A percentile compares a stretch with the other conserved stretches of the same genome.
These are phyloP conservation scores for Pasiphila rectangulata DNA, from an alignment of 2,888 invertebrate species.

Conservation along the genomic window DNA sequence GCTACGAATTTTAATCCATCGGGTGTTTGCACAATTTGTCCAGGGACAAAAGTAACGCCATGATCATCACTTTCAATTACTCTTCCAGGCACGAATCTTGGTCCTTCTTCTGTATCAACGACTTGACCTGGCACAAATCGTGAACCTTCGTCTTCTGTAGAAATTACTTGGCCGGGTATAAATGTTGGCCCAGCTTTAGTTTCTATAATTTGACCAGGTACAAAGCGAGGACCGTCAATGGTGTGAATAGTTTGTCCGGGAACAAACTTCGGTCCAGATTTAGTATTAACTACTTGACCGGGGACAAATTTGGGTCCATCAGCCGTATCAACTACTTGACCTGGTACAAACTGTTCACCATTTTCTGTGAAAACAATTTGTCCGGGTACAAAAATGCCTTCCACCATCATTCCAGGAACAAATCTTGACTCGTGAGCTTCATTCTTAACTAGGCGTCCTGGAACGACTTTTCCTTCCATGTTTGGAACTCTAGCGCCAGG, in stretches of 20 bases:
- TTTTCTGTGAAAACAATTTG: slow-evolving; percentile 85
- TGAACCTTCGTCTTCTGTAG: slow-evolving; percentile 81
- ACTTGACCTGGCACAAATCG: slow-evolving; percentile 85
- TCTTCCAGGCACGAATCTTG: slow-evolving; percentile 86
- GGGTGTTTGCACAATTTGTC: slow-evolving; percentile 87
- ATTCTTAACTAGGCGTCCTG: slow-evolving; percentile 83
- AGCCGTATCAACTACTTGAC: slow-evolving; percentile 86
- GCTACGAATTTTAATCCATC: slow-evolving; percentile 86
- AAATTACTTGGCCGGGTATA: slow-evolving; percentile 89
- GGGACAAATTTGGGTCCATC: slow-evolving; percentile 88
- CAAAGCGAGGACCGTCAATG: slow-evolving; percentile 86
- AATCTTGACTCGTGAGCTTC: slow-evolving; percentile 83
- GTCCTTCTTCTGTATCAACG: slow-evolving; percentile 86
- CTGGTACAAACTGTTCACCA: slow-evolving; percentile 86
- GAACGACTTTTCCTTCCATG: slow-evolving; percentile 82
- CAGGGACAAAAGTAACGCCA: slow-evolving; percentile 87
- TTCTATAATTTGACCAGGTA: slow-evolving; percentile 89
- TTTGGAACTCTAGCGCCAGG: slow-evolving; percentile 78
- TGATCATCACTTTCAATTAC: slow-evolving; percentile 86
- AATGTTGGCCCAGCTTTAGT: slow-evolving; percentile 88
- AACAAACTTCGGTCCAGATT: slow-evolving; percentile 83
- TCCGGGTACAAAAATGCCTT: slow-evolving; percentile 85
- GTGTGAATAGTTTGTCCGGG: slow-evolving; percentile 87
- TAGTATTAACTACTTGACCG: slow-evolving; percentile 87
- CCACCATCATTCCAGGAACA: slow-evolving; percentile 85